A percentile compares a stretch with the other conserved stretches of the same genome.
phyloP scores from a whole-genome alignment of 2,113 vertebrate species.

The Anarhynchus alexandrinus region DNA sequence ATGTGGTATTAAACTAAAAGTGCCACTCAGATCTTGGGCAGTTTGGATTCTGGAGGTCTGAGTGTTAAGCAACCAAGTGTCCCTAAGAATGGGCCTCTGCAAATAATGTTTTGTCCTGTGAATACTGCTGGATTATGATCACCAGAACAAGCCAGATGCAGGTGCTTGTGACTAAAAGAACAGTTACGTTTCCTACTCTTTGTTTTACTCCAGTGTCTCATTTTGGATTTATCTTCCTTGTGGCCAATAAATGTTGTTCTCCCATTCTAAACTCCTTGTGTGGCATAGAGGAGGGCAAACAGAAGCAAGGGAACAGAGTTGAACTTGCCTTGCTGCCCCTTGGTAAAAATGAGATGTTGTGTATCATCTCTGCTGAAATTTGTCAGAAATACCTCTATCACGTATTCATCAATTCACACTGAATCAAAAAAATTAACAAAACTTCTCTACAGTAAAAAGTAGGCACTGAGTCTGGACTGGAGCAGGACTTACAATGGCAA shows the following conservation, averaged over 20 bases:
- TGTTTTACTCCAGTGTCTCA: not conserved
- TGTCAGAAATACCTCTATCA: not conserved
- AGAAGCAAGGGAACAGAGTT: not conserved
- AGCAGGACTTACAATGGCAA: not conserved
- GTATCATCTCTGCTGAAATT: not conserved
- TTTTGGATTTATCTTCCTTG: not conserved
- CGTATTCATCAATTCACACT: not conserved
- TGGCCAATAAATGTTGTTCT: not conserved
- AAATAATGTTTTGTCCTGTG: not conserved
- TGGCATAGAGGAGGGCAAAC: not conserved
- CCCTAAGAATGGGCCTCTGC: not conserved
- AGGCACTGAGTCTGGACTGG: not conserved
- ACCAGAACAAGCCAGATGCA: not conserved
- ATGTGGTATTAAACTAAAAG: not conserved
- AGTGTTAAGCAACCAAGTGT: not conserved
- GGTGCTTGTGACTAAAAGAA: not conserved
- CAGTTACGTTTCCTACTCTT: not conserved
- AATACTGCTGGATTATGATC: not conserved
- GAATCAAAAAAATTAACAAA: not conserved
- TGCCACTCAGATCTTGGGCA: not conserved
- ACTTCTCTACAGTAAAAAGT: not conserved
- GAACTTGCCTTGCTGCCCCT: not conserved
- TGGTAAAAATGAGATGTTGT: not conserved
- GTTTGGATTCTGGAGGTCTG: not conserved
- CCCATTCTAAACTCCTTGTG: not conserved